Percentiles rank a stretch among this genome's conserved stretches.
Conservation (phyloP, 1,140 invertebrate genomes). For the Hycleus phaleratus region DNA sequence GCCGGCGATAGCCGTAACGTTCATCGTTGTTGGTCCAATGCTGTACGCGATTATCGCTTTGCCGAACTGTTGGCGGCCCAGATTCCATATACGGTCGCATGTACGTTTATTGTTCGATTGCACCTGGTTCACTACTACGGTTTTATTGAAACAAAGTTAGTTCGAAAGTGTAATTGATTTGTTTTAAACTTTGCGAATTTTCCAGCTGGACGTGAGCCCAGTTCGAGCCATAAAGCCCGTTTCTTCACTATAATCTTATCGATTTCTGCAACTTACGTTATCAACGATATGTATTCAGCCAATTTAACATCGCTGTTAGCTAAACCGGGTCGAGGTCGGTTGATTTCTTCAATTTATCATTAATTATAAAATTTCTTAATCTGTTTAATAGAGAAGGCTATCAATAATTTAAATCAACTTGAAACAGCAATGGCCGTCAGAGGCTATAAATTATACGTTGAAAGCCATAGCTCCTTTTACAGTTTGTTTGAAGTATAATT, state of each 20-base stretch:
- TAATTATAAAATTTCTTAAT: background rate
- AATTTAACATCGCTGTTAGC: constrained; percentile 62
- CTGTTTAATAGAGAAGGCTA: constrained; percentile 48
- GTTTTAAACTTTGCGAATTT: constrained; percentile 21
- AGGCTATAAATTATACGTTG: constrained; percentile 55
- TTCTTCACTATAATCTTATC: constrained; percentile 55
- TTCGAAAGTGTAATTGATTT: background rate
- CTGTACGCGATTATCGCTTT: constrained; percentile 50
- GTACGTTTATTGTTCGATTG: constrained; percentile 50
- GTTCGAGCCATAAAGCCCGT: constrained; percentile 51
- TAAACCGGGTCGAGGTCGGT: constrained; percentile 47
- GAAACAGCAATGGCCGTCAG: constrained; percentile 52
- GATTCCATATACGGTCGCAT: constrained; percentile 36
- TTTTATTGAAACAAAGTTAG: constrained; percentile 61
- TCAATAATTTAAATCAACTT: constrained; percentile 52
- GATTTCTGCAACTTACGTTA: constrained; percentile 60
- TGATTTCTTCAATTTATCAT: background rate
- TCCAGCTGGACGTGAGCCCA: constrained; percentile 47
- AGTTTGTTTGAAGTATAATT: constrained; percentile 52
- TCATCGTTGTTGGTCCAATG: constrained; percentile 48
- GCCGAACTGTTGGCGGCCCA: constrained; percentile 45
- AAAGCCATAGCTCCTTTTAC: constrained; percentile 58
- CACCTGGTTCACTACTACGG: constrained; percentile 57
- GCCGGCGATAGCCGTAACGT: constrained; percentile 48
- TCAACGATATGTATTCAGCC: constrained; percentile 65